Percentiles rank a stretch among this genome's conserved stretches.
These are phyloP conservation scores for Ondatra zibethicus DNA, from an alignment of 2,113 vertebrate genomes.

Conservation along the genomic window DNA sequence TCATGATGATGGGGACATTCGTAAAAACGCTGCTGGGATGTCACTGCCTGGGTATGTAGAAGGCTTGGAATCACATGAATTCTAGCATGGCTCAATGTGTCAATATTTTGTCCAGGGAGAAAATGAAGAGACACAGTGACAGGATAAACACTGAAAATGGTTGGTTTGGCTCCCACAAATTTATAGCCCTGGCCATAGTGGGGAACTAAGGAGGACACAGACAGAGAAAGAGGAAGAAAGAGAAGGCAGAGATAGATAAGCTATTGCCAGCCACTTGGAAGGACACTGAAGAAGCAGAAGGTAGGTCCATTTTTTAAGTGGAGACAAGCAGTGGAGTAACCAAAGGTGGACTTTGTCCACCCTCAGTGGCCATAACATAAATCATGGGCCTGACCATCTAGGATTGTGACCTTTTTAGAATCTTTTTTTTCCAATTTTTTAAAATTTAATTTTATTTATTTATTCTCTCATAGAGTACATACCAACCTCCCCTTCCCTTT, in stretches of 20 bases:
- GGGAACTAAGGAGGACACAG: neutral
- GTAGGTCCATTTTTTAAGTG: neutral
- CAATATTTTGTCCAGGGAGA: conserved; percentile 7
- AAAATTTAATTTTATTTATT: neutral
- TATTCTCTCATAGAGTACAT: neutral
- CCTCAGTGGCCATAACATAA: neutral
- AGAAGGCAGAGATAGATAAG: neutral
- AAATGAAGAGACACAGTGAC: neutral
- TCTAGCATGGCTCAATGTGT: neutral
- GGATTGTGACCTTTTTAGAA: too few species aligned
- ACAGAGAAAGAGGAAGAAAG: neutral
- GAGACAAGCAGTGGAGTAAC: neutral
- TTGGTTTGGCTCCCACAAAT: neutral
- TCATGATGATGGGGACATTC: neutral
- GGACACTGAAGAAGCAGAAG: neutral
- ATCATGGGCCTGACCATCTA: neutral
- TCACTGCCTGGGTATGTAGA: neutral
- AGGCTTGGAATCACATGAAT: neutral
- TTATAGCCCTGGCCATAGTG: neutral
- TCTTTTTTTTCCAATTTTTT: neutral
- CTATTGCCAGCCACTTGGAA: neutral
- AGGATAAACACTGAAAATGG: neutral
- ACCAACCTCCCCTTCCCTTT: neutral
- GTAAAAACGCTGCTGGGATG: neutral
- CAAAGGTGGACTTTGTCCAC: neutral